Conservation (phyloP, 2,888 invertebrate species). For the Hemistola chrysoprasaria region DNA sequence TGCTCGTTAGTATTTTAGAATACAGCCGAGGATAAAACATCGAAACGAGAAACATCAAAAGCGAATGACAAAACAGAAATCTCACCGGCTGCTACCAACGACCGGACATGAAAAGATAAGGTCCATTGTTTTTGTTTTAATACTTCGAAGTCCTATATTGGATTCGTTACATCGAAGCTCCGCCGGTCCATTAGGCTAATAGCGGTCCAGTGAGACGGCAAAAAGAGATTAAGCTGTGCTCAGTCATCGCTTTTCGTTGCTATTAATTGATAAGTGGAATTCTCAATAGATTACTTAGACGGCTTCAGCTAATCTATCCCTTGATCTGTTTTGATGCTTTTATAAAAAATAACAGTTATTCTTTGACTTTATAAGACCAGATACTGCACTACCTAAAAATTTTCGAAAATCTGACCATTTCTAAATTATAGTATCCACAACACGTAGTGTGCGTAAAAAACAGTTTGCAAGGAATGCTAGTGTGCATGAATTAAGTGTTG, state of each 20-base stretch:
- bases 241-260: conserved; percentile 64
- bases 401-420: no score
- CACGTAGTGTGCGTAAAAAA: no score
- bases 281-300: conserved; percentile 44
- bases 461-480: no score
- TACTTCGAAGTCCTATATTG: conserved; percentile 47
- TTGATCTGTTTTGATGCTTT: conserved; percentile 10
- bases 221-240: conserved; percentile 68
- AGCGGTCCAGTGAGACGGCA: conserved; percentile 67
- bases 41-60: conserved; percentile 26
- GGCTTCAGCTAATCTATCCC: conserved; percentile 25
- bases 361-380: no score
- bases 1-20: conserved; percentile 16
- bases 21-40: conserved; percentile 21
- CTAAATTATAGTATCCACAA: no score
- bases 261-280: conserved; percentile 65
- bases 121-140: conserved; percentile 48
- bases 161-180: conserved; percentile 46
- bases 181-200: conserved; percentile 71
- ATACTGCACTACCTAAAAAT: no score
- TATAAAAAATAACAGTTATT: conserved; percentile 10
- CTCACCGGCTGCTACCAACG: conserved; percentile 28
- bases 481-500: no score
- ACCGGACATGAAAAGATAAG: conserved; percentile 31
- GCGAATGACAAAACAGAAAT: conserved; percentile 25